Evolutionary conservation across 2,888 invertebrate species (phyloP).

Genomic region (Lycia hirtaria): DNA sequence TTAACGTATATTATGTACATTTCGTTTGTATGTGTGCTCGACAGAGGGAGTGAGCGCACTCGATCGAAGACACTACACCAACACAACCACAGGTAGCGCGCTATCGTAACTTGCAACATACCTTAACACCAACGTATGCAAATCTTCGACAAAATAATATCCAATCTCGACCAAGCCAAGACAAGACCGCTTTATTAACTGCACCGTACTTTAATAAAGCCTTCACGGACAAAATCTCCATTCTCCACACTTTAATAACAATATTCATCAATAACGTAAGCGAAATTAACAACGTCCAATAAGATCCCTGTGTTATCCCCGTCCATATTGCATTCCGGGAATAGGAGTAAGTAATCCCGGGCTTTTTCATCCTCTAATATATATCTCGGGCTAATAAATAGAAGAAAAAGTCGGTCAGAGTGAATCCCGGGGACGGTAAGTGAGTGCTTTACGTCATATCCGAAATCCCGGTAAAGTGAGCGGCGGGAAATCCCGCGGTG

Average conservation of each 20-base stretch:
- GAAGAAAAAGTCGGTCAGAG: conserved; percentile 79
- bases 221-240: conserved; percentile 28
- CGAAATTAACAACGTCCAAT: conserved; percentile 58
- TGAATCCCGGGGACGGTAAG: conserved; percentile 63
- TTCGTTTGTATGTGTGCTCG: no score
- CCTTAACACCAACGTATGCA: conserved; percentile 3
- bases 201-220: conserved; percentile 39
- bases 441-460: conserved; percentile 85
- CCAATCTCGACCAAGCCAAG: conserved; percentile 7
- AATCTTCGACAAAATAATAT: conserved; percentile 7
- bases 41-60: no score
- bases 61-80: no score
- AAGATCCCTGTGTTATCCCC: conserved; percentile 52
- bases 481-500: conserved; percentile 76
- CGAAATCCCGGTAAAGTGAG: conserved; percentile 84
- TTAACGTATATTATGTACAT: no score
- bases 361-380: conserved; percentile 68
- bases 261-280: conserved; percentile 49
- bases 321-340: conserved; percentile 65
- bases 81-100: no score
- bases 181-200: conserved; percentile 28
- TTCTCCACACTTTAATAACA: conserved; percentile 42
- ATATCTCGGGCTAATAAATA: conserved; percentile 80
- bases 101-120: no score
- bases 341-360: conserved; percentile 58